These are phyloP conservation scores for Thermophis baileyi DNA, from an alignment of 2,113 vertebrate genomes.

Conservation along the genomic window DNA sequence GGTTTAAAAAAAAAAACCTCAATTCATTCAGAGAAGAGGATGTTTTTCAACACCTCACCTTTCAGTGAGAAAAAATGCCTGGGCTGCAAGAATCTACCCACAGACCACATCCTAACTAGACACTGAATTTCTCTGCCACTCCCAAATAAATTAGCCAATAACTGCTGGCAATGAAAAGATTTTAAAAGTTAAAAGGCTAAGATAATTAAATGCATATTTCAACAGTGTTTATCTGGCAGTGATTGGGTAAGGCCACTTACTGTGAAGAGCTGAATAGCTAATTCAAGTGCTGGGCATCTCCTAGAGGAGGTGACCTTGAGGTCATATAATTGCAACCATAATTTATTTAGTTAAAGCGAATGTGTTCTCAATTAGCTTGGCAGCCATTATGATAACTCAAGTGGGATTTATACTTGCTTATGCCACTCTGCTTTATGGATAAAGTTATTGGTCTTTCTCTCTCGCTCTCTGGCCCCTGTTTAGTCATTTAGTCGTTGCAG, in stretches of 20 bases:
- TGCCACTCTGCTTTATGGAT: slow-evolving; percentile 55
- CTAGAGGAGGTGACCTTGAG: slow-evolving; percentile 67
- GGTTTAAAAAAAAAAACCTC: not conserved
- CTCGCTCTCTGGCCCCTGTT: slow-evolving; percentile 37
- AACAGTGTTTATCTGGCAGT: slow-evolving; percentile 70
- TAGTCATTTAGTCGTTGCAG: slow-evolving; percentile 37
- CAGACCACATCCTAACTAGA: slow-evolving; percentile 32
- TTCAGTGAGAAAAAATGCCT: not conserved
- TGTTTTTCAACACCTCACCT: not conserved
- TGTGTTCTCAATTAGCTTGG: slow-evolving; percentile 71
- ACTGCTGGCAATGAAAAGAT: slow-evolving; percentile 39
- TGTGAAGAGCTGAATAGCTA: slow-evolving; percentile 63
- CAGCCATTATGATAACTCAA: slow-evolving; percentile 64
- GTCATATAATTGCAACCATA: slow-evolving; percentile 68
- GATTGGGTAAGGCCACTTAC: slow-evolving; percentile 64
- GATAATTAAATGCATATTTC: slow-evolving; percentile 74
- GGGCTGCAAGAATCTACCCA: not conserved
- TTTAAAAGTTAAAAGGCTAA: slow-evolving; percentile 54
- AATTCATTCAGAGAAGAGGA: not conserved
- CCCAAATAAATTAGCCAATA: slow-evolving; percentile 59
- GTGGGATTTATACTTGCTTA: slow-evolving; percentile 68
- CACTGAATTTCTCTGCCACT: slow-evolving; percentile 47
- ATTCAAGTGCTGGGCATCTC: slow-evolving; percentile 65
- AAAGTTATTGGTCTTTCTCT: slow-evolving; percentile 53
- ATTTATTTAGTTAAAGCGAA: slow-evolving; percentile 73